Evolutionary conservation across 1,140 invertebrate genomes (phyloP).

Genomic region (Leptopilina boulardi): DNA sequence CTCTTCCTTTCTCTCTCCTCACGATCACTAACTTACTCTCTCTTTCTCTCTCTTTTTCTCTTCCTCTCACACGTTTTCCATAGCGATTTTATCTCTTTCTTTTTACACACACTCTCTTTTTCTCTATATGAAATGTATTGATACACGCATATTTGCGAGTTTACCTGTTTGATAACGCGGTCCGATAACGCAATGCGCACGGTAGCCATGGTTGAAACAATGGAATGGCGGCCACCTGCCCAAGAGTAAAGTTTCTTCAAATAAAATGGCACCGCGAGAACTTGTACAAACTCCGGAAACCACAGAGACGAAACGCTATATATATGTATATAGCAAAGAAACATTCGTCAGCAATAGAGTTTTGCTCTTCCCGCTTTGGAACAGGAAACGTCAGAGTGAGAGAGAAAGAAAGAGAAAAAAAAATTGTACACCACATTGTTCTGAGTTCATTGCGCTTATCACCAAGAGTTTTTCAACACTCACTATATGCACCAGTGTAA

Average conservation of each 20-base stretch:
- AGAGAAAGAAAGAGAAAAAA: background rate
- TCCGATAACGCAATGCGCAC: constrained; percentile 57
- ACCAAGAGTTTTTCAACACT: constrained; percentile 42
- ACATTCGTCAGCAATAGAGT: constrained; percentile 29
- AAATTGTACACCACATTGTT: constrained; percentile 30
- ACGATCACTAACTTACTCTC: constrained; percentile 46
- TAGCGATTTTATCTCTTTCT: constrained; percentile 39
- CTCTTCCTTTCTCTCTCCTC: constrained; percentile 46
- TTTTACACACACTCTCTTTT: constrained; percentile 14
- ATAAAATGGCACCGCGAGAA: constrained; percentile 39
- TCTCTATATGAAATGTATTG: constrained; percentile 34
- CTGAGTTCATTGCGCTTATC: constrained; percentile 37
- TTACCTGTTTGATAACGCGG: constrained; percentile 60
- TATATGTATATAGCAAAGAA: constrained; percentile 21
- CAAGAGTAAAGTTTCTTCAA: constrained; percentile 33
- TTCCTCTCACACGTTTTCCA: constrained; percentile 38
- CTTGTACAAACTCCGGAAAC: constrained; percentile 27
- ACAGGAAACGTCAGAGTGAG: constrained; percentile 11
- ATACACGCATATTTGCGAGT: constrained; percentile 18
- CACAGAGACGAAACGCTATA: constrained; percentile 25
- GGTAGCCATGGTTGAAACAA: constrained; percentile 63
- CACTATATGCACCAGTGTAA: background rate
- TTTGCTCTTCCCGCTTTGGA: constrained; percentile 23
- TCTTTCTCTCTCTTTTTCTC: constrained; percentile 45
- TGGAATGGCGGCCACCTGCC: constrained; percentile 63